Percentiles rank a stretch among this genome's conserved stretches.
Evolutionary conservation across 1,140 invertebrate genomes (phyloP).

Genomic region (Proales similis): DNA sequence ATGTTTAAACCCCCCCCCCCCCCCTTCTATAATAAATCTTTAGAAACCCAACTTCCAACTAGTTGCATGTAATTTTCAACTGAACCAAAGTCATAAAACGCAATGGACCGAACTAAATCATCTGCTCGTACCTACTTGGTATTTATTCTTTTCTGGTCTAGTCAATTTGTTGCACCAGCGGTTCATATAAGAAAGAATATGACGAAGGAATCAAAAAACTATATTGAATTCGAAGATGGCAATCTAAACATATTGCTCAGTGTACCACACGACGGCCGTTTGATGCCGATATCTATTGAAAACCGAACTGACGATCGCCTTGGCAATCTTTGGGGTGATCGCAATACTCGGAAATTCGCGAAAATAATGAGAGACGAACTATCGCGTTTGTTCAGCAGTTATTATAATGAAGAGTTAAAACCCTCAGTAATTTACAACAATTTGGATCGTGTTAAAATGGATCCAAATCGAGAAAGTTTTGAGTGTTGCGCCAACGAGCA

Average conservation of each 20-base stretch:
- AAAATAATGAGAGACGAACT: conserved; percentile 3
- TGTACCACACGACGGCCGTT: conserved; percentile 24
- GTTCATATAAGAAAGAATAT: no score
- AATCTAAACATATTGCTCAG: conserved; percentile 24
- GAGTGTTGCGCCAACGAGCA: conserved; percentile 6
- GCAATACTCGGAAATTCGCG: conserved; percentile 20
- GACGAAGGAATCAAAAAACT: conserved; percentile 32
- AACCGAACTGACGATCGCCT: conserved; percentile 7
- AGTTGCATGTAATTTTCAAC: no score
- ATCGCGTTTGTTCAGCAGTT: neutral
- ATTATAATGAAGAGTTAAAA: neutral
- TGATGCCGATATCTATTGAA: neutral
- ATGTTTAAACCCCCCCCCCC: no score
- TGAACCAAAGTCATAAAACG: no score
- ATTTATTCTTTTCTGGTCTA: no score
- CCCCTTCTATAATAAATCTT: no score
- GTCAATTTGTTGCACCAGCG: no score
- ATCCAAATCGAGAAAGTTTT: conserved; percentile 31
- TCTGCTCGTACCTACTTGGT: no score
- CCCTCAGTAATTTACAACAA: conserved; percentile 22
- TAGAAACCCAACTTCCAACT: no score
- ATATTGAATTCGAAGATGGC: conserved; percentile 17
- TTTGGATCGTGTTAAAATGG: conserved; percentile 37
- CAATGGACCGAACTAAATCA: no score
- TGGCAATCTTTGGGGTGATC: conserved; percentile 28